These are phyloP conservation scores for Notoglanidium macrostoma DNA, from an alignment of 2,797 vertebrate genomes.

Conservation along the genomic window DNA sequence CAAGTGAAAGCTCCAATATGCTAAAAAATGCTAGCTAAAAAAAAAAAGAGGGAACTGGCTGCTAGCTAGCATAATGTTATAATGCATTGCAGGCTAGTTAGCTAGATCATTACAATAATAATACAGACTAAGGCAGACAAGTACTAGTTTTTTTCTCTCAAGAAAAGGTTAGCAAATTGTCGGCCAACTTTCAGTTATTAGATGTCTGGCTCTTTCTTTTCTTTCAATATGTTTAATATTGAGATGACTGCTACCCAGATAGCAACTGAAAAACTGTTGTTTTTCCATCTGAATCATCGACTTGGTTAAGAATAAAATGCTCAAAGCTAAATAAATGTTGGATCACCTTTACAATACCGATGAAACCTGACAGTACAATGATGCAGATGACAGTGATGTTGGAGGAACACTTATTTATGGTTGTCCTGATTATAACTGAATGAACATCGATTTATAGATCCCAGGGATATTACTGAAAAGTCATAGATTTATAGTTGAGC, in stretches of 20 bases:
- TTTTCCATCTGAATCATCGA: too few species aligned
- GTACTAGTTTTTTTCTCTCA: not conserved
- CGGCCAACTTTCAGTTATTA: not conserved
- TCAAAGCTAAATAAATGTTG: too few species aligned
- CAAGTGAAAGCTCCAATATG: not conserved
- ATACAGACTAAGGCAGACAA: not conserved
- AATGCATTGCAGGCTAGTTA: not conserved
- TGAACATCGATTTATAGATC: too few species aligned
- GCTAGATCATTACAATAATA: not conserved
- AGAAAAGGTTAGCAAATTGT: not conserved
- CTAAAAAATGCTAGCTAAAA: not conserved
- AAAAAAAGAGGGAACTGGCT: not conserved
- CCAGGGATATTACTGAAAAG: too few species aligned
- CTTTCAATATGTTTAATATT: not conserved
- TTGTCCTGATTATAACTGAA: too few species aligned
- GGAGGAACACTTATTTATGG: too few species aligned
- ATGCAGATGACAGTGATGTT: too few species aligned
- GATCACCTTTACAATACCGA: too few species aligned
- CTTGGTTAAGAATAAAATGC: too few species aligned
- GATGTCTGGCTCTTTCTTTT: not conserved
- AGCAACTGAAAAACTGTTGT: too few species aligned
- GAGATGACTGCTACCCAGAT: not conserved
- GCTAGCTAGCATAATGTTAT: not conserved
- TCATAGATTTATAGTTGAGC: too few species aligned
- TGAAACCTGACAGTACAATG: too few species aligned